phyloP scores from a whole-genome alignment of 2,113 vertebrate genomes.

The Redunca redunca region DNA sequence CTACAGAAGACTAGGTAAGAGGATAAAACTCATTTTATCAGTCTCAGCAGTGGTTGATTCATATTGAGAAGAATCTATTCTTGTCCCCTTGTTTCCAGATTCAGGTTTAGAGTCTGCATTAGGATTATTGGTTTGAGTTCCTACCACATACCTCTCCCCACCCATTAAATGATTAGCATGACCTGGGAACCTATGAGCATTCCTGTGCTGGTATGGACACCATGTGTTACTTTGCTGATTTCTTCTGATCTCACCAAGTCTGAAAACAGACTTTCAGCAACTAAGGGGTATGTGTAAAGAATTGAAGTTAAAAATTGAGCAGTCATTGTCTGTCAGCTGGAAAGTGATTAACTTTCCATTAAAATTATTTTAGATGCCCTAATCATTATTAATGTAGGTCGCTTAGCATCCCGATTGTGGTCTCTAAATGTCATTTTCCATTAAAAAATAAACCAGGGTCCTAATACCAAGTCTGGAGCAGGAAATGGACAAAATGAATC shows the following conservation, averaged over 20 bases:
- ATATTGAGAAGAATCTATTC: slow-evolving; percentile 57
- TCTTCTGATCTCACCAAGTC: slow-evolving; percentile 15
- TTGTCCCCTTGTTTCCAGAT: slow-evolving; percentile 35
- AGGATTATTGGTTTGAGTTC: slow-evolving; percentile 12
- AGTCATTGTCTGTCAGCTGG: neutral
- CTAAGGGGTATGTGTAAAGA: neutral
- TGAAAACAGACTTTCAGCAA: neutral
- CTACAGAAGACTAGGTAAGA: slow-evolving; percentile 28
- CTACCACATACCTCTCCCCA: neutral
- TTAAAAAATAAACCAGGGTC: neutral
- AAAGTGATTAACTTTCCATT: neutral
- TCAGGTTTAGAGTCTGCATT: slow-evolving; percentile 58
- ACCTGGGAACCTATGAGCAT: slow-evolving; percentile 36
- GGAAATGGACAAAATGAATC: neutral
- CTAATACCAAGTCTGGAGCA: neutral
- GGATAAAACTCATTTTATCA: slow-evolving; percentile 54
- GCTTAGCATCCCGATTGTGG: neutral
- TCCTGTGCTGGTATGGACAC: neutral
- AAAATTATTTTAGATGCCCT: neutral
- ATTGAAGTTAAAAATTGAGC: neutral
- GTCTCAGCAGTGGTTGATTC: slow-evolving; percentile 35
- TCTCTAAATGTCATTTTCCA: neutral
- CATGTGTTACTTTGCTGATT: neutral
- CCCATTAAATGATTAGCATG: slow-evolving; percentile 1
- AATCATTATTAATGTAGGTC: neutral